Evolutionary conservation across 2,797 vertebrate species (phyloP), one percentile per base, ranked within the genome.

Genomic region (Prunella strophiata): DNA sequence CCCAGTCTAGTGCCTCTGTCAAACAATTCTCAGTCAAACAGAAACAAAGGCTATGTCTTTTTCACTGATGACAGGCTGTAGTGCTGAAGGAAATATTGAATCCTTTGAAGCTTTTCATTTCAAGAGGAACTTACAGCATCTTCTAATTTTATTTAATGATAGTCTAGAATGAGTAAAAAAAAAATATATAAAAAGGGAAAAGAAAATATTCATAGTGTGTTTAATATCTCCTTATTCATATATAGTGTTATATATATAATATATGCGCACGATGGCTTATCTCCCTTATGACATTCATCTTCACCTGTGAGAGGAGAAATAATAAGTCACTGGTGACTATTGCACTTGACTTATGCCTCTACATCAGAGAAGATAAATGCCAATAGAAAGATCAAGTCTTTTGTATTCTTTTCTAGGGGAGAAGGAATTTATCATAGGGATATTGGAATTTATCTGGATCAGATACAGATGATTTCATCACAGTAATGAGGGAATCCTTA

Each of bases 311-410:
- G 73, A 61, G 95, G 82, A 93, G 96, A 95, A 96, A 86, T 85
- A 97, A 93, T 94, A 96, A 96, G 77, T 97, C 95, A 82, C 76
- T 91, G 71, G 77, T 93, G 91, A 94, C 87, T 96, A 92, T 34
- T 94, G 91, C 92, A 97, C 80, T 93, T 97, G 91, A 82, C 81
- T 95, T 97, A 97, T 95, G 90, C 96, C 51, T 96, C 91, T 79
- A 94, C 85, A 94, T 81, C 89, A 96, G 47, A 92, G 86, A 96
- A 97, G 97, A 97, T 97, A 97, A 96, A 96, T 97, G 91, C 95
- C 89, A 96, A 91, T 91, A 93, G 84, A 70, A 88, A 93, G 90
- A 97, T 97, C 95, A 95, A 91, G 85, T 85, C 71, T 94, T 95
- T 95, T 96, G 78, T 96, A 85, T 85, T 93, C 79, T 94, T 90